phyloP scores from a whole-genome alignment of 2,797 vertebrate species.

The Dicrostonyx torquatus region DNA sequence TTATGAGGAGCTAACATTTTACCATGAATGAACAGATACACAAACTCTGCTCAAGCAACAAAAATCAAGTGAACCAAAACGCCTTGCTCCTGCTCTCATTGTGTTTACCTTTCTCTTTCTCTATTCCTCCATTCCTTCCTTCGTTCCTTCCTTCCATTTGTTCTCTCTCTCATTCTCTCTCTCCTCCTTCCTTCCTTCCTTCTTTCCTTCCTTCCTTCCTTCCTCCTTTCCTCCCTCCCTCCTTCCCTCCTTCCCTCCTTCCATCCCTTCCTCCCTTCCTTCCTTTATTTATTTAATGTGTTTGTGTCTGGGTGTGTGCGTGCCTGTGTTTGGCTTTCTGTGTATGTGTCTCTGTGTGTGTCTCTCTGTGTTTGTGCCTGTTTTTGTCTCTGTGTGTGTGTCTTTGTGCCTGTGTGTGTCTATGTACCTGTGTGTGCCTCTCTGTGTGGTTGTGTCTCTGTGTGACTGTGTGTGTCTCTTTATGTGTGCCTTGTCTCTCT shows the following conservation, averaged over 20 bases:
- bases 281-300: neutral
- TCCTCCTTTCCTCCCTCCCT: too few species aligned
- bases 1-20: neutral
- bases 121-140: accelerated
- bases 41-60: neutral
- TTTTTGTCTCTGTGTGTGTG: neutral
- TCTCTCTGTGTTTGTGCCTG: neutral
- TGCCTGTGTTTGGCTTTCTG: neutral
- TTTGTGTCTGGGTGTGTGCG: neutral
- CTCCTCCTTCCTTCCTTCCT: accelerated
- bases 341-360: neutral
- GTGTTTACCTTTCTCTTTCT: neutral
- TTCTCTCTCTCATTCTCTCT: too few species aligned
- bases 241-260: too few species aligned
- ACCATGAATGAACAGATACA: neutral
- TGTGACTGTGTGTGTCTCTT: neutral
- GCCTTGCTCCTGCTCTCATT: neutral
- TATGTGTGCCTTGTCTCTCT: neutral
- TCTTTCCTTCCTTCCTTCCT: too few species aligned
- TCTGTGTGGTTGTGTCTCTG: too few species aligned
- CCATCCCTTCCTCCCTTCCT: too few species aligned
- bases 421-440: too few species aligned
- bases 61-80: neutral
- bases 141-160: too few species aligned
- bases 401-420: neutral